These are phyloP conservation scores for Ostrea denselamellosa DNA, from an alignment of 1,140 invertebrate species.

Conservation along the genomic window DNA sequence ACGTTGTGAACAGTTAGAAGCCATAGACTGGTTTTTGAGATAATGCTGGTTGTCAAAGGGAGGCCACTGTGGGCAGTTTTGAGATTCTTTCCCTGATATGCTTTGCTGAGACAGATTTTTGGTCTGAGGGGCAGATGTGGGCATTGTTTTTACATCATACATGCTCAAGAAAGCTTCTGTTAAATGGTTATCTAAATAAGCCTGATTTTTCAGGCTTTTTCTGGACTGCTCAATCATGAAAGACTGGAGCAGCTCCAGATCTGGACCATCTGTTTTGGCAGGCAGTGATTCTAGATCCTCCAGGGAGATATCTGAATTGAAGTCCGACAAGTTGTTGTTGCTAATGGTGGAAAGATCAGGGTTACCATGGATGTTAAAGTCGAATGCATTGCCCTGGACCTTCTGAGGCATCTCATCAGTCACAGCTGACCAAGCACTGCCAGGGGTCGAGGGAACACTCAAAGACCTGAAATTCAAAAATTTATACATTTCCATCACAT, in stretches of 20 bases:
- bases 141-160: conserved; percentile 11
- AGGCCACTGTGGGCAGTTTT: conserved; percentile 2
- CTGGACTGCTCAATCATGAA: conserved; percentile 37
- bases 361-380: not conserved
- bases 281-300: conserved; percentile 33
- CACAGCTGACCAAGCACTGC: not conserved
- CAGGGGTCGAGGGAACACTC: conserved; percentile 21
- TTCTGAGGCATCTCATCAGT: conserved; percentile 16
- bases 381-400: not conserved
- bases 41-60: conserved; percentile 28
- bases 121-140: conserved; percentile 4
- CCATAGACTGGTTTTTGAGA: conserved; percentile 28
- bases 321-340: not conserved
- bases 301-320: conserved; percentile 23
- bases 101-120: conserved; percentile 36
- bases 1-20: not conserved
- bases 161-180: conserved; percentile 18
- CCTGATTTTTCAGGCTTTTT: conserved; percentile 21
- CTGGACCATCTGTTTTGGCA: not conserved
- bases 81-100: conserved; percentile 42
- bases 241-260: conserved; percentile 22
- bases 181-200: conserved; percentile 2
- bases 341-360: not conserved
- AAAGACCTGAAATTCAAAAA: not conserved
- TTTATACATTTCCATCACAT: too few species aligned